Evolutionary conservation across 1,140 invertebrate species (phyloP).

Genomic region (Caenorhabditis brenneri): DNA sequence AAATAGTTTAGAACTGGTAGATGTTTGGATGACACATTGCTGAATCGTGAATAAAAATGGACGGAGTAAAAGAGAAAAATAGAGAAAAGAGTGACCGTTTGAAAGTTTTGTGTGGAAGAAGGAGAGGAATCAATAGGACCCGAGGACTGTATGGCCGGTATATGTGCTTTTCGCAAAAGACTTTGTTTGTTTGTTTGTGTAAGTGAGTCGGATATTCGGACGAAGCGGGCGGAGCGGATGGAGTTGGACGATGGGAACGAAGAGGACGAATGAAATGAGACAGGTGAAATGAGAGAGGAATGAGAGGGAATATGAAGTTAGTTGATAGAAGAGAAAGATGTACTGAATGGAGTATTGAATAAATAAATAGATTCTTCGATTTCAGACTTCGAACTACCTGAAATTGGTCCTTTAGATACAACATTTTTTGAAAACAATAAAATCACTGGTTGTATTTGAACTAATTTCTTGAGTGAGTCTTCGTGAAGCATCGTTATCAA

Average conservation of each 20-base stretch:
- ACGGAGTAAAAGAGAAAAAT: not conserved
- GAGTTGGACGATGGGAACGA: not conserved
- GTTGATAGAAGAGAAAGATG: no score
- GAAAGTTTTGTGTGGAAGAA: not conserved
- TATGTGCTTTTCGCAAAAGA: conserved; percentile 39
- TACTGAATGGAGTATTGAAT: no score
- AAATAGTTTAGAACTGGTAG: conserved; percentile 20
- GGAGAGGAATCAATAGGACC: not conserved
- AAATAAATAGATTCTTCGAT: no score
- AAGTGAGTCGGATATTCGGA: conserved; percentile 42
- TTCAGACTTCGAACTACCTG: no score
- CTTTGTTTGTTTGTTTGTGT: conserved; percentile 41
- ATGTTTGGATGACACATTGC: conserved; percentile 12
- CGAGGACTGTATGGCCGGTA: conserved; percentile 20
- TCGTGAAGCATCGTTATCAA: no score
- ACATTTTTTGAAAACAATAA: no score
- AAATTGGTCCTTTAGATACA: no score
- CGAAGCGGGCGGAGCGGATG: not conserved
- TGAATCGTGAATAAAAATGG: conserved; percentile 37
- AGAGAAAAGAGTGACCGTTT: conserved; percentile 6
- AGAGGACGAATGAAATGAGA: not conserved
- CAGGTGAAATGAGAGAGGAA: not conserved
- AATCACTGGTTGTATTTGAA: no score
- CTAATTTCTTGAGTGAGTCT: no score
- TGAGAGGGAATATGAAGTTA: not conserved